Percentiles rank a stretch among this genome's conserved stretches.
Evolutionary conservation across 2,888 invertebrate species (phyloP).

Genomic region (Polyploca ridens): DNA sequence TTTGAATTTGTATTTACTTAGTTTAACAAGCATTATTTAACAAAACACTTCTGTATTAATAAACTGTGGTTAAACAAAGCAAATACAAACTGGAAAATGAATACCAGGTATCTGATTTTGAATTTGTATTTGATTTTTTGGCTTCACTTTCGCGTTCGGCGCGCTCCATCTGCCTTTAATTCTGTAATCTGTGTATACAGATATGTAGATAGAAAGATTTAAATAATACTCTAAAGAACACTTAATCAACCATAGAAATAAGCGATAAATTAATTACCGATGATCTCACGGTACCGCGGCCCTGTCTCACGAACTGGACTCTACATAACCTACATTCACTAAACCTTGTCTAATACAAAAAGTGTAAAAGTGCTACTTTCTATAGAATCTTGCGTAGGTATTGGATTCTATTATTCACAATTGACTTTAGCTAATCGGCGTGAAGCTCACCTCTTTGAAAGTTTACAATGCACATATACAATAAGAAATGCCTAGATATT

Average conservation of each 20-base stretch:
- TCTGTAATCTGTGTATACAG: no score
- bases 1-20: no score
- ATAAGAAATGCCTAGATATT: conserved; percentile 18
- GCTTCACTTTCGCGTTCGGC: no score
- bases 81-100: no score
- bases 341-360: conserved; percentile 43
- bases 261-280: conserved; percentile 23
- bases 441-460: conserved; percentile 29
- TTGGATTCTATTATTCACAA: conserved; percentile 22
- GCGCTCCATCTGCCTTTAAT: no score
- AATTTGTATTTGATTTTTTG: no score
- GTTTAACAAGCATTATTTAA: no score
- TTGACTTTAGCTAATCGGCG: conserved; percentile 29
- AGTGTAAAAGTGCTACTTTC: conserved; percentile 52
- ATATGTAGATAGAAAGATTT: no score
- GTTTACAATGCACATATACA: conserved; percentile 24
- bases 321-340: conserved; percentile 47
- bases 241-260: conserved; percentile 19
- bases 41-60: no score
- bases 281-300: conserved; percentile 31
- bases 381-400: conserved; percentile 34
- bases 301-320: conserved; percentile 57
- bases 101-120: no score
- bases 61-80: no score
- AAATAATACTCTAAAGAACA: not conserved